A percentile compares a stretch with the other conserved stretches of the same genome.
These are phyloP conservation scores for Aspidapion aeneum DNA, from an alignment of 2,888 invertebrate species.

Conservation along the genomic window DNA sequence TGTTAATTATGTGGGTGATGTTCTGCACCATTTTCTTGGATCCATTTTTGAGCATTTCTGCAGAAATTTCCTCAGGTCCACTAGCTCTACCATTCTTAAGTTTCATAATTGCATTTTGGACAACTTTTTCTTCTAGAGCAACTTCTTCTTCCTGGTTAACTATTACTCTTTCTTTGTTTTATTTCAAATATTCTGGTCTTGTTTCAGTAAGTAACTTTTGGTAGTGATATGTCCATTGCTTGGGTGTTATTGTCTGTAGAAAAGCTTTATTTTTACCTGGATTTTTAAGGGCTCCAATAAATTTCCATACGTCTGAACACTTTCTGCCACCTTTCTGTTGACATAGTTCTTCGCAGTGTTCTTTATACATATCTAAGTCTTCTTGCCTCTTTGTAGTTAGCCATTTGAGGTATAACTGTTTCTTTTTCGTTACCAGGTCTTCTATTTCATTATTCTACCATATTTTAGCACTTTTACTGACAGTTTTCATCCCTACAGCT, in stretches of 20 bases:
- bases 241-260: background rate
- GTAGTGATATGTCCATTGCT: conserved; percentile 4
- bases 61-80: conserved; percentile 8
- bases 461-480: background rate
- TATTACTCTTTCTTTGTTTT: background rate
- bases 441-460: conserved; percentile 2
- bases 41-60: conserved; percentile 12
- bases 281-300: background rate
- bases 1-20: conserved; percentile 5
- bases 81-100: conserved; percentile 12
- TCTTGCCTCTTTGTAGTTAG: background rate
- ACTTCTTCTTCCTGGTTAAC: background rate
- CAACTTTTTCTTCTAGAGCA: background rate
- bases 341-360: background rate
- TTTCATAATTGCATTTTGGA: conserved; percentile 1
- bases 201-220: conserved; percentile 1
- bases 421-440: background rate
- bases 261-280: background rate
- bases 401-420: background rate
- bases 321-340: background rate
- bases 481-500: background rate
- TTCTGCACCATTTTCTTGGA: conserved; percentile 1
- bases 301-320: conserved; percentile 2
- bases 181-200: background rate
- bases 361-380: conserved; percentile 1